phyloP scores from a whole-genome alignment of 2,888 invertebrate genomes.

The Stenodera caucasica region DNA sequence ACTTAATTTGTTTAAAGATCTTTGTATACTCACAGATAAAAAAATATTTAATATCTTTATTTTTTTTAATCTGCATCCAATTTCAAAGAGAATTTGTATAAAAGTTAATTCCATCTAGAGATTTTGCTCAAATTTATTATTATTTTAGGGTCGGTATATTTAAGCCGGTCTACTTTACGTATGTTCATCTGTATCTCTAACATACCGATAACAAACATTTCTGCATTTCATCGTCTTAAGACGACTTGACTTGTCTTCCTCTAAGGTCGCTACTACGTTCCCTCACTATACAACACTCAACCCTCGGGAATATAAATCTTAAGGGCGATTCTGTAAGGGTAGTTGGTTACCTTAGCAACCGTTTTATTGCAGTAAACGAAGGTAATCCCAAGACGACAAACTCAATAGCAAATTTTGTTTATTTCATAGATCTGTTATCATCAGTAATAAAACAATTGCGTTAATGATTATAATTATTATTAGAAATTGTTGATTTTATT shows the following conservation, averaged over 20 bases:
- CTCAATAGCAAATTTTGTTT: slow-evolving; percentile 8
- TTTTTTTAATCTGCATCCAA: no score
- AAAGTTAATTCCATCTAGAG: not conserved
- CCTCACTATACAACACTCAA: not conserved
- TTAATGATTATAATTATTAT: not conserved
- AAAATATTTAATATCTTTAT: no score
- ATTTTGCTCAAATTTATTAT: not conserved
- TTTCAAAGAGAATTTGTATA: no score
- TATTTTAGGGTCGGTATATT: not conserved
- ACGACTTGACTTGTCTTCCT: not conserved
- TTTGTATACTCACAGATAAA: not conserved
- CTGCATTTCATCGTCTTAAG: slow-evolving; percentile 3
- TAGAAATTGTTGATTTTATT: no score
- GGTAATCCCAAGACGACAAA: slow-evolving; percentile 9
- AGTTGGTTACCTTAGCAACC: slow-evolving; percentile 17
- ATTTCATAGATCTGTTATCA: slow-evolving; percentile 1
- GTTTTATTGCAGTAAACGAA: slow-evolving; percentile 16
- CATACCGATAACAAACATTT: not conserved
- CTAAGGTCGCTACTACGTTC: not conserved
- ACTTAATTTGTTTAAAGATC: not conserved
- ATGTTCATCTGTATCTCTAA: not conserved
- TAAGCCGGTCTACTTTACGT: not conserved
- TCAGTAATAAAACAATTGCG: no score
- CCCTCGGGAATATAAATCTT: slow-evolving; percentile 14
- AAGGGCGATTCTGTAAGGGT: slow-evolving; percentile 15